These are phyloP conservation scores for Onychomys torridus DNA, from an alignment of 2,797 vertebrate genomes.

Conservation along the genomic window DNA sequence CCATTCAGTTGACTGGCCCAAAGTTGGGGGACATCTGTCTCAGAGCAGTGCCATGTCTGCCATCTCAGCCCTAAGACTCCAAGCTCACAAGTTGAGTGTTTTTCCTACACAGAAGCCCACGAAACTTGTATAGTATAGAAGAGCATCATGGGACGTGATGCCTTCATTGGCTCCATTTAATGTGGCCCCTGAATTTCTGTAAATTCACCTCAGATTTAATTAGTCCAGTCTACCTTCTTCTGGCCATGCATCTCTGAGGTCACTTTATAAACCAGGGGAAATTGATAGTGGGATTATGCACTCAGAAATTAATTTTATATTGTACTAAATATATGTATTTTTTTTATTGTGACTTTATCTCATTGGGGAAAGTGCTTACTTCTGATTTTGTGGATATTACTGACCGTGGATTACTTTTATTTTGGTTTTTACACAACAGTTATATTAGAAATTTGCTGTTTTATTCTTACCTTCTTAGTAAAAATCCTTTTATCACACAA, in stretches of 20 bases:
- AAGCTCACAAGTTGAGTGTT: slow-evolving; percentile 14
- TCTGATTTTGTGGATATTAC: slow-evolving; percentile 90
- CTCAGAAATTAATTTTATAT: slow-evolving; percentile 88
- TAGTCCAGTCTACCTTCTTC: slow-evolving; percentile 82
- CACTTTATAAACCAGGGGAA: slow-evolving; percentile 83
- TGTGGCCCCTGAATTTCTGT: slow-evolving; percentile 29
- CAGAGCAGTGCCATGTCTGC: slow-evolving; percentile 47
- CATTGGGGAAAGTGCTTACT: slow-evolving; percentile 89
- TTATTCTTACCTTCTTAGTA: slow-evolving; percentile 99
- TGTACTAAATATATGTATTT: slow-evolving; percentile 83
- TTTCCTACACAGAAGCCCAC: slow-evolving; percentile 19
- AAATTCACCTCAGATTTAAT: slow-evolving; percentile 78
- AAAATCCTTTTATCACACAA: slow-evolving; percentile 99
- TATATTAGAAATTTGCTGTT: slow-evolving; percentile 98
- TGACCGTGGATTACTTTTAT: slow-evolving; percentile 91
- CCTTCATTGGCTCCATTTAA: background rate
- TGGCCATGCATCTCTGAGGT: slow-evolving; percentile 83
- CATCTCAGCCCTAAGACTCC: slow-evolving; percentile 66
- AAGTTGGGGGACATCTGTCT: background rate
- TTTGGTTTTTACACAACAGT: slow-evolving; percentile 91
- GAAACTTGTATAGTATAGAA: slow-evolving; percentile 49
- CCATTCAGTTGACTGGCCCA: slow-evolving; percentile 63
- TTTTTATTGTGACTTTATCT: slow-evolving; percentile 88
- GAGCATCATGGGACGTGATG: background rate
- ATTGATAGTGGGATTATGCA: slow-evolving; percentile 86